These are phyloP conservation scores for Cyanoramphus novaezelandiae DNA, from an alignment of 2,113 vertebrate genomes.

Conservation along the genomic window DNA sequence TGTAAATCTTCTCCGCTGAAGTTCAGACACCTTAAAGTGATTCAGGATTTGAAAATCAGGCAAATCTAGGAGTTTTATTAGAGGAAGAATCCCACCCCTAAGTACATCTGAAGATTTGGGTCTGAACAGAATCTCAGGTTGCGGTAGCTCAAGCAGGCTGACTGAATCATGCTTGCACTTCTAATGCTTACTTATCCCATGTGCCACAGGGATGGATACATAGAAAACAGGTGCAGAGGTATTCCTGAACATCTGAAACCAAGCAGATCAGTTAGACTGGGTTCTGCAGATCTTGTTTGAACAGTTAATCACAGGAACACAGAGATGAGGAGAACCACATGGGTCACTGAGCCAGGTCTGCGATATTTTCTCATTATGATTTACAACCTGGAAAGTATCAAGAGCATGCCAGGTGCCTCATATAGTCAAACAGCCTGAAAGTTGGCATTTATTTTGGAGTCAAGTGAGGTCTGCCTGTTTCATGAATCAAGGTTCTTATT, in stretches of 20 bases:
- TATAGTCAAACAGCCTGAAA: slow-evolving; percentile 26
- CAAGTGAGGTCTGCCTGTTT: neutral
- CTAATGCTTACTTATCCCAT: slow-evolving; percentile 35
- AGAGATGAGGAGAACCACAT: slow-evolving; percentile 57
- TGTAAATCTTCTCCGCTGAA: neutral
- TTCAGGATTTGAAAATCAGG: neutral
- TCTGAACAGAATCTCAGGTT: neutral
- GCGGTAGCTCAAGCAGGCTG: neutral
- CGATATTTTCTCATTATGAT: slow-evolving; percentile 52
- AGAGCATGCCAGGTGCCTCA: slow-evolving; percentile 27
- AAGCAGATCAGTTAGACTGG: slow-evolving; percentile 22
- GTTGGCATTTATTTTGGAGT: slow-evolving; percentile 46
- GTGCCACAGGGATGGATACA: neutral
- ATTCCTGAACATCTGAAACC: slow-evolving; percentile 44
- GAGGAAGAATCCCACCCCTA: neutral
- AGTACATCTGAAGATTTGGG: neutral
- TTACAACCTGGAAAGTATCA: slow-evolving; percentile 50
- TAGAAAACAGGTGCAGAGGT: slow-evolving; percentile 43
- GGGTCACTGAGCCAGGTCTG: slow-evolving; percentile 33
- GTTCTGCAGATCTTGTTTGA: slow-evolving; percentile 40
- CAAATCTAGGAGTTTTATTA: neutral
- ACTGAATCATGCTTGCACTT: neutral
- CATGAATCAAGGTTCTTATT: neutral
- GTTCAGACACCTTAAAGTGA: neutral
- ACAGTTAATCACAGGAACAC: slow-evolving; percentile 58